phyloP scores from a whole-genome alignment of 1,140 invertebrate species.

The Cheumatopsyche charites region DNA sequence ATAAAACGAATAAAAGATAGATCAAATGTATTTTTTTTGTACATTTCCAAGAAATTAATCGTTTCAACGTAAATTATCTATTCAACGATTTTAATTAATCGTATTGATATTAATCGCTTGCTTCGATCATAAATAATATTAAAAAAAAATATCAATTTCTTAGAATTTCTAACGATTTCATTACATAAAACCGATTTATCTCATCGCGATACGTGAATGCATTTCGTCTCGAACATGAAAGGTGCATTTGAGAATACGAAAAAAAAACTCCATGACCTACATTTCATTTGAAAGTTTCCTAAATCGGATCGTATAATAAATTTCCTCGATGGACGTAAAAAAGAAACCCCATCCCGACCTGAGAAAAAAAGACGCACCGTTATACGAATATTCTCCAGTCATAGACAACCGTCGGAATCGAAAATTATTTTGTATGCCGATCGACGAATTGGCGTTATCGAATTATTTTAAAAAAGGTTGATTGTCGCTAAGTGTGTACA shows the following conservation, averaged over 20 bases:
- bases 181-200: no score
- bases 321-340: constrained; percentile 27
- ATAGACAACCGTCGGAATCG: not conserved
- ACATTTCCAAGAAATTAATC: no score
- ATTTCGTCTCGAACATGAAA: constrained; percentile 25
- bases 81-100: no score
- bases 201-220: not conserved
- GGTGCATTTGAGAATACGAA: constrained; percentile 11
- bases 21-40: no score
- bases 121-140: no score
- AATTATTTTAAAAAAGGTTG: not conserved
- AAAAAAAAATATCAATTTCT: no score
- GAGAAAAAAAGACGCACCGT: constrained; percentile 26
- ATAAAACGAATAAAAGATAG: no score
- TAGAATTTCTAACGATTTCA: no score
- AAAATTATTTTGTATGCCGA: not conserved
- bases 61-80: no score
- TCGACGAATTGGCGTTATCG: no score
- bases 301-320: constrained; percentile 28
- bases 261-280: constrained; percentile 35
- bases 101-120: no score
- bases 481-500: not conserved
- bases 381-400: constrained; percentile 5
- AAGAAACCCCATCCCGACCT: not conserved
- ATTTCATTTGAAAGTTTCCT: constrained; percentile 27